These are phyloP conservation scores for Chironomus tepperi DNA, from an alignment of 1,140 invertebrate species.

Conservation along the genomic window DNA sequence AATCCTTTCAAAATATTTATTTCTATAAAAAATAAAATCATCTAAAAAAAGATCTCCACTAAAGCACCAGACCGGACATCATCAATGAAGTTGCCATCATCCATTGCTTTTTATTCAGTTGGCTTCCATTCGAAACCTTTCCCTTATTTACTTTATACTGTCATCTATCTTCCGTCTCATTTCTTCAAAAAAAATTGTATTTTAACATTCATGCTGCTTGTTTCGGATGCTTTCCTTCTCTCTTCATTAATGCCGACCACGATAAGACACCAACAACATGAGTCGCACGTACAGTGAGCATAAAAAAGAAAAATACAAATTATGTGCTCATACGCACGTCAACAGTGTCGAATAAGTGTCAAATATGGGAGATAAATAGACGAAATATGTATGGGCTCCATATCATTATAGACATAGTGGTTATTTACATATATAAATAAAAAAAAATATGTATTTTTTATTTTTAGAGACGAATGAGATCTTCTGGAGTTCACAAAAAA, in stretches of 20 bases:
- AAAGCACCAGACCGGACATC: neutral
- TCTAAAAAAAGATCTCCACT: too few relatives aligned
- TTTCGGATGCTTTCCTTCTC: neutral
- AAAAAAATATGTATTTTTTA: too few relatives aligned
- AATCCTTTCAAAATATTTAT: too few relatives aligned
- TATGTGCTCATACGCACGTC: neutral
- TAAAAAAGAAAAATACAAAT: neutral
- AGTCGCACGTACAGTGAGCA: neutral
- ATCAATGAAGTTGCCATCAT: slow-evolving; percentile 1
- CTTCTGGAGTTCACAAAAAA: too few relatives aligned
- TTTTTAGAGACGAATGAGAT: too few relatives aligned
- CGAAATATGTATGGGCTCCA: neutral
- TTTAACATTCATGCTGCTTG: neutral
- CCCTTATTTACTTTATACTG: neutral
- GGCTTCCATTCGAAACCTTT: neutral
- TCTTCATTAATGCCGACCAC: too few relatives aligned
- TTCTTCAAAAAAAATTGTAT: neutral
- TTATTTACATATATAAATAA: neutral
- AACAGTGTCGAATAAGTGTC: neutral
- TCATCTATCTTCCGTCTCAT: neutral
- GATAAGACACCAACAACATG: too few relatives aligned
- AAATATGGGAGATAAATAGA: slow-evolving; percentile 2
- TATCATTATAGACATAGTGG: slow-evolving; percentile 13
- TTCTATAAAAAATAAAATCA: too few relatives aligned
- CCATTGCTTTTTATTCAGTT: neutral